phyloP scores from a whole-genome alignment of 1,140 invertebrate species.

The Aphaenogaster ashmeadi region DNA sequence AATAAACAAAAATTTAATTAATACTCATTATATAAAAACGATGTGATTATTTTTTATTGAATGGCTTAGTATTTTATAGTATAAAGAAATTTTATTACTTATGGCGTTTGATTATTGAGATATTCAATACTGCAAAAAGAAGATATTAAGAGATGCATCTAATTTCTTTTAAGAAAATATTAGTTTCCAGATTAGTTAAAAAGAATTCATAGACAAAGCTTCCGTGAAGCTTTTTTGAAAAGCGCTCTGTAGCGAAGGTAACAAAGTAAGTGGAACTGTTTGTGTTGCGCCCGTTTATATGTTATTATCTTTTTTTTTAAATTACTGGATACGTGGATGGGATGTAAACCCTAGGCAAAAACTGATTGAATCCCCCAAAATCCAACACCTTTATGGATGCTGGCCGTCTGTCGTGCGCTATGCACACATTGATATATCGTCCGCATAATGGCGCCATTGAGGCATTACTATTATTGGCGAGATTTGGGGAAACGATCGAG shows the following conservation, averaged over 20 bases:
- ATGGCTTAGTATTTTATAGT: background rate
- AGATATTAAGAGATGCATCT: background rate
- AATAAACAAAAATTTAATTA: background rate
- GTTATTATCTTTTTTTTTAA: constrained; percentile 51
- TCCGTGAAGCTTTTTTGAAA: background rate
- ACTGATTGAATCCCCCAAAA: constrained; percentile 80
- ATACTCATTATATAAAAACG: background rate
- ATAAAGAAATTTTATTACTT: background rate
- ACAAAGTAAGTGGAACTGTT: background rate
- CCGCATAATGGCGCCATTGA: constrained; percentile 84
- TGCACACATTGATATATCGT: constrained; percentile 84
- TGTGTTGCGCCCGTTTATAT: constrained; percentile 18
- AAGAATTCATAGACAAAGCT: background rate
- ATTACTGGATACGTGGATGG: constrained; percentile 40
- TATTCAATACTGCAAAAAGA: background rate
- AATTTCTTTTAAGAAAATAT: background rate
- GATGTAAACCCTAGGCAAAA: constrained; percentile 71
- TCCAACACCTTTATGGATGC: constrained; percentile 80
- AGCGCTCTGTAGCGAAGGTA: background rate
- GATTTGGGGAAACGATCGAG: constrained; percentile 85
- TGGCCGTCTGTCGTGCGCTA: constrained; percentile 79
- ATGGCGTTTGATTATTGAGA: background rate
- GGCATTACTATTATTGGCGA: constrained; percentile 85
- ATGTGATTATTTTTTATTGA: background rate
- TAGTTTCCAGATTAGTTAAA: background rate